Conservation (phyloP, 1,140 invertebrate genomes). For the Bemisia tabaci region DNA sequence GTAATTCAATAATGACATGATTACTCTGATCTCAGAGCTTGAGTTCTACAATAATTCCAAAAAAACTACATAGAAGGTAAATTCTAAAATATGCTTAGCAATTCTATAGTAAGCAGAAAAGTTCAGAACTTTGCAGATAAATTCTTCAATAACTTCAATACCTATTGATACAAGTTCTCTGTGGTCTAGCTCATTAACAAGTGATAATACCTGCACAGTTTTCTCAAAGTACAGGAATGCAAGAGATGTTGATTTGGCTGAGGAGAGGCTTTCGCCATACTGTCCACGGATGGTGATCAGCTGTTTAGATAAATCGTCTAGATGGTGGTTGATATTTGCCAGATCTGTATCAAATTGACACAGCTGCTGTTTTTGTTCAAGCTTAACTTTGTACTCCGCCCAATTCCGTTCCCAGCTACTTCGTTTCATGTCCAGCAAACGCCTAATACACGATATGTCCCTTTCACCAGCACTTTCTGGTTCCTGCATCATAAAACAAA, state of each 20-base stretch:
- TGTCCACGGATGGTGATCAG: conserved; percentile 45
- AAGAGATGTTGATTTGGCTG: conserved; percentile 50
- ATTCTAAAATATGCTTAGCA: too few relatives aligned
- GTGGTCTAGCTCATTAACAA: too few relatives aligned
- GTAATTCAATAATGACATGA: too few relatives aligned
- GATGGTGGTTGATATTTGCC: conserved; percentile 53
- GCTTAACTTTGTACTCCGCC: conserved; percentile 39
- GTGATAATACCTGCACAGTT: conserved; percentile 64
- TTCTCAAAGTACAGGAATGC: conserved; percentile 65
- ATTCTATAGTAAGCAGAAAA: too few relatives aligned
- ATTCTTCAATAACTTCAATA: too few relatives aligned
- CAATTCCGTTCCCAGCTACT: conserved; percentile 44
- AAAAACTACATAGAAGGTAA: too few relatives aligned
- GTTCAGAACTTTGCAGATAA: too few relatives aligned
- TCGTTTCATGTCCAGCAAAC: conserved; percentile 38
- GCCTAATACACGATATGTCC: conserved; percentile 54
- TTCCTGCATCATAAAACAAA: conserved; percentile 39
- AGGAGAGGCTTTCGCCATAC: conserved; percentile 54
- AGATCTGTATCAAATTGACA: conserved; percentile 58
- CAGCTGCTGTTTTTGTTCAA: conserved; percentile 49
- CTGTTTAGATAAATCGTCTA: conserved; percentile 50
- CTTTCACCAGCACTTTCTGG: conserved; percentile 45
- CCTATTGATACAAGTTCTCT: too few relatives aligned
- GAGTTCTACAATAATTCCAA: too few relatives aligned
- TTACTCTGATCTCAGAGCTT: too few relatives aligned